Base-by-base conservation (phyloP, 1,140 invertebrate genomes). In the Notospermus geniculatus region DNA sequence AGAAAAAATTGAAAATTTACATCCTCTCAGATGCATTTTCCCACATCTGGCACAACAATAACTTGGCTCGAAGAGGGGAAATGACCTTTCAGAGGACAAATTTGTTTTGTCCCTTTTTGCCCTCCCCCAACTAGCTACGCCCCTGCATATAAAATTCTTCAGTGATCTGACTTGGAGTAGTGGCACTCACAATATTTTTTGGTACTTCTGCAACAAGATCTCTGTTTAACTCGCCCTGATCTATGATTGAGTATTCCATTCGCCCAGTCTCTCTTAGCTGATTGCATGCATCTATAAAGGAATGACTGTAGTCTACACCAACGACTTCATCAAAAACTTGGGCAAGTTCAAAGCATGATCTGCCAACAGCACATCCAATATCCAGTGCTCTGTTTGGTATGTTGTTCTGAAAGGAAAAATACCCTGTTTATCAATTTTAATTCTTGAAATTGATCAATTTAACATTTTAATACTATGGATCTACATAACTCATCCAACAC, bases 341-440 rank as follows among this genome's bases (percentile, higher is more conserved):
- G 1, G 75, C 59, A 27, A 82, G 57, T 54, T 82, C 80, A 74
- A 82, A 82, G 1, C 74, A 66, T 45, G 76, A 74, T 43, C 80
- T 54, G 1, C 80, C 80, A 43, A 82, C 80, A 46, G 78, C 79
- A 71, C 80, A 82, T 23, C 80, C 80, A 65, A 80, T 74, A 62
- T 81, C 77, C 50, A 81, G 54, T 4, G 77, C 78, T 61, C 76
- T 60, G 5, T 60, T 66, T 9, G 74, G 71, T 19, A 67, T 53
- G n/a, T 61, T 64, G 13, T 39, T 2, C 43, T 54, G 32, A 11
- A 63, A 64, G 27, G 23, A 22, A 28, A 52, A 30, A n/a, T n/a
- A n/a, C n/a, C n/a, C n/a, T n/a, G n/a, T n/a, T n/a, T n/a, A n/a
- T n/a, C n/a, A n/a, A n/a, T n/a, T n/a, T n/a, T n/a, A n/a, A n/a